These are phyloP conservation scores for Podarcis lilfordi DNA, from an alignment of 2,797 vertebrate species.

Conservation along the genomic window DNA sequence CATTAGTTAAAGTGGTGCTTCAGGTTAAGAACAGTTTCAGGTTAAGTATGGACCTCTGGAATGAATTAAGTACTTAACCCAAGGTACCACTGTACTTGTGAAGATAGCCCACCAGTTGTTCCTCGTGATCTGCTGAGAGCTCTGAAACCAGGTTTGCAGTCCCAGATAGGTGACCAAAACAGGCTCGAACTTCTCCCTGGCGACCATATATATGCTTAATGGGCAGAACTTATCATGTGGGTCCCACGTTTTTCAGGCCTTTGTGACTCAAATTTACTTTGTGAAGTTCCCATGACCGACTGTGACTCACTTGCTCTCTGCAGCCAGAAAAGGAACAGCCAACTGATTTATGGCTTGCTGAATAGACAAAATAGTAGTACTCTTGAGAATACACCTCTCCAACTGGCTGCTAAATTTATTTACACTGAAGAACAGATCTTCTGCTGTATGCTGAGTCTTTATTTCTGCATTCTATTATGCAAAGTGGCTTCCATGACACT, in stretches of 20 bases:
- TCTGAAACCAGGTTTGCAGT: no score
- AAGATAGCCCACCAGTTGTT: neutral
- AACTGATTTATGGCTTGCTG: constrained; percentile 33
- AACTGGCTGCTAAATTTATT: constrained; percentile 40
- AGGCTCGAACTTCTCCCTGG: neutral
- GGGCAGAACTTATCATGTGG: neutral
- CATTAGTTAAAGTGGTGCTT: no score
- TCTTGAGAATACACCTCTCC: constrained; percentile 18
- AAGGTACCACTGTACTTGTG: neutral
- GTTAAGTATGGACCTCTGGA: no score
- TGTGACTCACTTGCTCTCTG: constrained; percentile 22
- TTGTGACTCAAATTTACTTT: neutral
- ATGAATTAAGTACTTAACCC: no score
- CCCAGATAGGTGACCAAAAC: neutral
- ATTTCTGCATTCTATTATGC: constrained; percentile 33
- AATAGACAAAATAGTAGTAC: neutral
- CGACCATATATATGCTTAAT: neutral
- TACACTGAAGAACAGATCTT: constrained; percentile 33
- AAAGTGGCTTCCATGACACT: constrained; percentile 21
- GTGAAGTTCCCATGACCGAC: neutral
- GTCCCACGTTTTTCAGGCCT: neutral
- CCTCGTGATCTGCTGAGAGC: neutral
- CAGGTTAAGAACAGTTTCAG: no score
- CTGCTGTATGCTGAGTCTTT: constrained; percentile 27
- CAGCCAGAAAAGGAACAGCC: constrained; percentile 24